Evolutionary conservation across 2,888 invertebrate genomes (phyloP).

Genomic region (Eudemis profundana): DNA sequence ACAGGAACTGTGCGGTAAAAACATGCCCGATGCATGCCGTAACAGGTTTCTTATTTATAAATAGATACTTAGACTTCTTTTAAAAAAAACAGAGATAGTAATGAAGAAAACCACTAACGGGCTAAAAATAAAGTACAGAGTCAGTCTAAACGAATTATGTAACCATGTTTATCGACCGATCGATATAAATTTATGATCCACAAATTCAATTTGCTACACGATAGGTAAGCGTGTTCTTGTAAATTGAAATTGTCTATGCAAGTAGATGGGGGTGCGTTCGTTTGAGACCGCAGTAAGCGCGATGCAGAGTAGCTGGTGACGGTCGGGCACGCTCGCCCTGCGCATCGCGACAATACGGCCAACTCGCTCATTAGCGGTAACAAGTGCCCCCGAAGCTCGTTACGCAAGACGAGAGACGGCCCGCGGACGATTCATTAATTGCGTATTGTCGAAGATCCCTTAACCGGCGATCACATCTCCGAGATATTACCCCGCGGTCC

Average conservation of each 20-base stretch:
- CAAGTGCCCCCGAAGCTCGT: conserved; percentile 65
- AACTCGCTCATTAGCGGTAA: conserved; percentile 73
- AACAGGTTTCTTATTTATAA: conserved; percentile 21
- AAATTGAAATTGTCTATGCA: conserved; percentile 17
- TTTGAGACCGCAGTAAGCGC: conserved; percentile 28
- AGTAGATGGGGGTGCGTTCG: conserved; percentile 25
- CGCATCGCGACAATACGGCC: conserved; percentile 61
- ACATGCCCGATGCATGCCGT: conserved; percentile 4
- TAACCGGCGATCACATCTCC: conserved; percentile 63
- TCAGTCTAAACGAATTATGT: neutral
- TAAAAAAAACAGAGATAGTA: neutral
- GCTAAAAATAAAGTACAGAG: conserved; percentile 4
- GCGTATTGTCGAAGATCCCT: conserved; percentile 69
- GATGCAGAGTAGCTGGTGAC: conserved; percentile 13
- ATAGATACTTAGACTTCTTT: neutral
- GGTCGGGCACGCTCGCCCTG: conserved; percentile 55
- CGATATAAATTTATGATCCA: conserved; percentile 18
- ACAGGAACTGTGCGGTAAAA: conserved; percentile 15
- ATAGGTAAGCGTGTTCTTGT: conserved; percentile 20
- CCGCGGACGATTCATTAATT: conserved; percentile 72
- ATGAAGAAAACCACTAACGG: neutral
- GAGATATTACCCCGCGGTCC: conserved; percentile 63
- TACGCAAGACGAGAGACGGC: conserved; percentile 67
- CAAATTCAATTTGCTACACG: conserved; percentile 29
- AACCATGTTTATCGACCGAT: conserved; percentile 8